phyloP scores from a whole-genome alignment of 1,140 invertebrate species.

The Drosophila prosaltans region DNA sequence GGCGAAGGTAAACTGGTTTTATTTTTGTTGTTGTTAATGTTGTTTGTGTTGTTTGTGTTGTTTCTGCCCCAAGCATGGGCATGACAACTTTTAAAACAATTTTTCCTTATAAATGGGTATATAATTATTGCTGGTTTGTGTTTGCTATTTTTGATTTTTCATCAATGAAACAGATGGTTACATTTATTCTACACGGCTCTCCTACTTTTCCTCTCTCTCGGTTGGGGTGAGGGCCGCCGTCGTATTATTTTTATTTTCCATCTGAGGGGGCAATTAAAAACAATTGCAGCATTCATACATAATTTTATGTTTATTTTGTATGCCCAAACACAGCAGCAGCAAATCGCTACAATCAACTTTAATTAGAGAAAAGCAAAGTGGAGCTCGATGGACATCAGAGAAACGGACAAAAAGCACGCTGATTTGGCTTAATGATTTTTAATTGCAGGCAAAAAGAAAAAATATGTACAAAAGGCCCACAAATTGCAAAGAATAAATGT shows the following conservation, averaged over 20 bases:
- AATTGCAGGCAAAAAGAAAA: slow-evolving; percentile 57
- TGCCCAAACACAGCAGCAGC: slow-evolving; percentile 30
- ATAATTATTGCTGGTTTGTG: slow-evolving; percentile 64
- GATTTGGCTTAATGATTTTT: slow-evolving; percentile 76
- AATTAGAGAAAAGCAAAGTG: slow-evolving; percentile 54
- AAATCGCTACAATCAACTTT: slow-evolving; percentile 70
- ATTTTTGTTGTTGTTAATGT: not conserved
- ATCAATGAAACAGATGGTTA: slow-evolving; percentile 66
- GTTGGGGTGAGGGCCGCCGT: too few species aligned
- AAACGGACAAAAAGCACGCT: slow-evolving; percentile 35
- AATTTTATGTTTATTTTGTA: slow-evolving; percentile 36
- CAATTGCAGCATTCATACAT: slow-evolving; percentile 65
- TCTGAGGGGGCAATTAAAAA: slow-evolving; percentile 55
- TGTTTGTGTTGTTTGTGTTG: slow-evolving; percentile 24
- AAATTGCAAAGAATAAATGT: not conserved
- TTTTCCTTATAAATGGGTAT: slow-evolving; percentile 70
- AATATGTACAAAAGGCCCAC: slow-evolving; percentile 11
- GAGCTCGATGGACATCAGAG: slow-evolving; percentile 38
- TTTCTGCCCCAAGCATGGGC: slow-evolving; percentile 47
- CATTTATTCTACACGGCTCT: slow-evolving; percentile 5
- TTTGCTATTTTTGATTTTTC: slow-evolving; percentile 47
- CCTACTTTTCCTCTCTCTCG: not conserved
- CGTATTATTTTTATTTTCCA: not conserved
- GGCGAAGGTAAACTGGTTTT: slow-evolving; percentile 69
- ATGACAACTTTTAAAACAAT: slow-evolving; percentile 72